Evolutionary conservation across 2,113 vertebrate genomes (phyloP).

Genomic region (Chaetura pelagica): DNA sequence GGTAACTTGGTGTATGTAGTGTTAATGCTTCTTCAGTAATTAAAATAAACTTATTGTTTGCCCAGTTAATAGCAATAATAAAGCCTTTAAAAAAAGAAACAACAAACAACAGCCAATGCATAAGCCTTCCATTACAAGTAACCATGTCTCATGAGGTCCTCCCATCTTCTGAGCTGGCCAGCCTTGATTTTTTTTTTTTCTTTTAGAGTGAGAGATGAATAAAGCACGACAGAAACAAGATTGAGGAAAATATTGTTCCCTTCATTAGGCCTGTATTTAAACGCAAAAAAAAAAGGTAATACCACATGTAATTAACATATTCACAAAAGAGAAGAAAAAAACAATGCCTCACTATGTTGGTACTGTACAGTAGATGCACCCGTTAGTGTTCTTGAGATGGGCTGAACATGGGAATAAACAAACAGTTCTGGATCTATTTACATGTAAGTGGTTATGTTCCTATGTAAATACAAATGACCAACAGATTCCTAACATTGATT

Average conservation of each 20-base stretch:
- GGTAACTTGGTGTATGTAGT: constrained; percentile 56
- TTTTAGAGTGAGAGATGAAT: constrained; percentile 73
- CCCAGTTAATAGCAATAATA: constrained; percentile 66
- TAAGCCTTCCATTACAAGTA: constrained; percentile 49
- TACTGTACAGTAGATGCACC: constrained; percentile 73
- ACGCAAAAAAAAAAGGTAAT: constrained; percentile 69
- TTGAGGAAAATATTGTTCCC: constrained; percentile 85
- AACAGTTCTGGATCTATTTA: constrained; percentile 85
- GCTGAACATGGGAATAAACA: constrained; percentile 74
- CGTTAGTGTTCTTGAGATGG: constrained; percentile 67
- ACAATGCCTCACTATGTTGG: constrained; percentile 65
- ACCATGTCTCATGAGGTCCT: constrained; percentile 68
- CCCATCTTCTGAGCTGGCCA: constrained; percentile 67
- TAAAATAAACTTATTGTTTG: constrained; percentile 65
- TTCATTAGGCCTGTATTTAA: constrained; percentile 88
- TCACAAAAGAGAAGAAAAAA: constrained; percentile 74
- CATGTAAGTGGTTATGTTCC: constrained; percentile 69
- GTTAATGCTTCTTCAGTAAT: constrained; percentile 61
- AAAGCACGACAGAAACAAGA: constrained; percentile 78
- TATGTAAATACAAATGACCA: constrained; percentile 75
- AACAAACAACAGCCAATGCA: background rate
- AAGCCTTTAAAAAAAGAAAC: constrained; percentile 41
- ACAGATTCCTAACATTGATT: constrained; percentile 78
- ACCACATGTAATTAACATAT: constrained; percentile 81
- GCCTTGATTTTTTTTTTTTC: constrained; percentile 38